A percentile compares a stretch with the other conserved stretches of the same genome.
These are phyloP conservation scores for Neelides sp. DNA, from an alignment of 1,140 invertebrate genomes.

Conservation along the genomic window DNA sequence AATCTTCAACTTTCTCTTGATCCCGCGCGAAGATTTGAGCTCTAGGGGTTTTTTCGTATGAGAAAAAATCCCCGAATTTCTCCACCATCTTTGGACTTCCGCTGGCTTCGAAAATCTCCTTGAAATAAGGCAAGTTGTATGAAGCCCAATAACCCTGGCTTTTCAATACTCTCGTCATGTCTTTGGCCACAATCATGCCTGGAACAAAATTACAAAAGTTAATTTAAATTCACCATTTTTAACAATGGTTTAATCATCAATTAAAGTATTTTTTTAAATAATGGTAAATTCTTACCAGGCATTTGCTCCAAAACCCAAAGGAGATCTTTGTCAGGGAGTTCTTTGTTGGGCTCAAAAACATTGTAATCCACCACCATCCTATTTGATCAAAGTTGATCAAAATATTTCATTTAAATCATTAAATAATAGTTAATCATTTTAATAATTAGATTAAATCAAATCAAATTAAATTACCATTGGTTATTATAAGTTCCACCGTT, in stretches of 20 bases:
- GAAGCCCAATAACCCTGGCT: slow-evolving; percentile 59
- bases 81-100: slow-evolving; percentile 42
- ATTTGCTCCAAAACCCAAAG: slow-evolving; percentile 74
- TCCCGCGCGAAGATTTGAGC: slow-evolving; percentile 50
- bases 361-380: slow-evolving; percentile 66
- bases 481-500: too few species aligned
- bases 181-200: slow-evolving; percentile 42
- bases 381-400: slow-evolving; percentile 85
- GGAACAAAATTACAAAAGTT: too few species aligned
- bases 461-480: too few species aligned
- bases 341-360: slow-evolving; percentile 42
- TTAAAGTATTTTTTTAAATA: too few species aligned
- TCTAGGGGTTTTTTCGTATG: slow-evolving; percentile 48
- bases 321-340: slow-evolving; percentile 43
- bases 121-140: slow-evolving; percentile 64
- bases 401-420: too few species aligned
- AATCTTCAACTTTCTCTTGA: slow-evolving; percentile 43
- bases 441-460: too few species aligned
- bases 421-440: too few species aligned
- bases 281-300: too few species aligned
- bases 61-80: slow-evolving; percentile 58
- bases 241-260: too few species aligned
- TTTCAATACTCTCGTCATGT: slow-evolving; percentile 54
- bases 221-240: too few species aligned
- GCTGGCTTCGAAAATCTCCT: slow-evolving; percentile 49